Conservation (phyloP, 1,140 invertebrate genomes). For the Nephila pilipes region DNA sequence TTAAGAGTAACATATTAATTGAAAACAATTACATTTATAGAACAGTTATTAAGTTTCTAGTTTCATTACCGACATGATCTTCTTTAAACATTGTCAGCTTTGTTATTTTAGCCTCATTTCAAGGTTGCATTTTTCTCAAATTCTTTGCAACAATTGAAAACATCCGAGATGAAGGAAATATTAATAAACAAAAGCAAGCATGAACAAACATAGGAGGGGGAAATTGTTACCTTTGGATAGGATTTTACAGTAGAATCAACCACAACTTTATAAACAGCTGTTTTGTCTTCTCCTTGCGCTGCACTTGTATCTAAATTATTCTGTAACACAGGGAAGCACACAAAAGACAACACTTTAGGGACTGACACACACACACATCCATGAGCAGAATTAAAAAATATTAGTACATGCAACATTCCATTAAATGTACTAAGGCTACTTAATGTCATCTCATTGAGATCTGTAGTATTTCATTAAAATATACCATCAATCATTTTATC, state of each 20-base stretch:
- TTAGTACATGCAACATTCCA: background rate
- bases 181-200: background rate
- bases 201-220: background rate
- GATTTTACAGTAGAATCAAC: constrained; percentile 57
- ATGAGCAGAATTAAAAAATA: background rate
- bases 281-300: constrained; percentile 71
- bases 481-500: too few species aligned
- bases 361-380: constrained; percentile 8
- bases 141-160: too few species aligned
- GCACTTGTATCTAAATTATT: constrained; percentile 74
- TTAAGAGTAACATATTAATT: too few species aligned
- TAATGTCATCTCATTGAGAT: too few species aligned
- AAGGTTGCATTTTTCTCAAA: too few species aligned
- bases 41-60: too few species aligned
- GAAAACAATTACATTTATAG: too few species aligned
- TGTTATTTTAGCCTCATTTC: too few species aligned
- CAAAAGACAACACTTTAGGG: constrained; percentile 47
- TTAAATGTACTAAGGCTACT: background rate
- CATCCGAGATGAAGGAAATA: background rate
- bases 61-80: too few species aligned
- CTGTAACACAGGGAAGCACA: constrained; percentile 71
- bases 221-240: constrained; percentile 71
- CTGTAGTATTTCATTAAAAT: too few species aligned
- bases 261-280: constrained; percentile 63
- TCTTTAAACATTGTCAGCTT: too few species aligned